These are phyloP conservation scores for Dynastes tityus DNA, from an alignment of 2,888 invertebrate genomes.

Conservation along the genomic window DNA sequence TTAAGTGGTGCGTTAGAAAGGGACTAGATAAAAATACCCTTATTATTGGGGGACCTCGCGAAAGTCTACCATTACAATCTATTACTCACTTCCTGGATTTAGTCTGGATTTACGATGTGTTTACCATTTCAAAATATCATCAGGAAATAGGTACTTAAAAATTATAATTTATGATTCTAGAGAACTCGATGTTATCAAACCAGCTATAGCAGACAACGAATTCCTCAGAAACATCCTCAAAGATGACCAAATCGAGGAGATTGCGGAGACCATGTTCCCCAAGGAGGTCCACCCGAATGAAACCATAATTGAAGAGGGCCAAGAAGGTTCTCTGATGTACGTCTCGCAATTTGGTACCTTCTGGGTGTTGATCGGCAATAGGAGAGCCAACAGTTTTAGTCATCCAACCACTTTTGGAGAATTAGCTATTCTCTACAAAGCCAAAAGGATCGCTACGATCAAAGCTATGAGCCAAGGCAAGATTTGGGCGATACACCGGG, in stretches of 20 bases:
- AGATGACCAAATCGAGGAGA: conserved; percentile 62
- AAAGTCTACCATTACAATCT: no score
- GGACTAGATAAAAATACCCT: no score
- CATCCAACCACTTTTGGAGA: conserved; percentile 92
- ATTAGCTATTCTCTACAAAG: conserved; percentile 94
- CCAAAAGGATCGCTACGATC: conserved; percentile 91
- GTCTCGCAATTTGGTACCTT: conserved; percentile 90
- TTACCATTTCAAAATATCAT: no score
- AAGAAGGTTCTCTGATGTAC: conserved; percentile 83
- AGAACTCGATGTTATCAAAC: conserved; percentile 63
- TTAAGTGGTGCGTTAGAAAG: no score
- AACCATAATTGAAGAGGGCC: conserved; percentile 67
- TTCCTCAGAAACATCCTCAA: conserved; percentile 65
- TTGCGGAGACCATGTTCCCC: conserved; percentile 67
- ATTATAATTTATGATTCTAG: conserved; percentile 58
- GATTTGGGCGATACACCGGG: conserved; percentile 91
- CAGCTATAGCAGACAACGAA: conserved; percentile 65
- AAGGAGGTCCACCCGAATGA: conserved; percentile 62
- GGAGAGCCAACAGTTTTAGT: conserved; percentile 84
- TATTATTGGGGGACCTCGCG: no score
- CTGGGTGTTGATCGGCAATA: conserved; percentile 87
- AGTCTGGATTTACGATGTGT: no score
- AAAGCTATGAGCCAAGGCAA: conserved; percentile 85
- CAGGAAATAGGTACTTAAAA: no score
- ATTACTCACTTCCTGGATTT: no score